These are phyloP conservation scores for Hartigia nigra DNA, from an alignment of 2,888 invertebrate genomes.

Conservation along the genomic window DNA sequence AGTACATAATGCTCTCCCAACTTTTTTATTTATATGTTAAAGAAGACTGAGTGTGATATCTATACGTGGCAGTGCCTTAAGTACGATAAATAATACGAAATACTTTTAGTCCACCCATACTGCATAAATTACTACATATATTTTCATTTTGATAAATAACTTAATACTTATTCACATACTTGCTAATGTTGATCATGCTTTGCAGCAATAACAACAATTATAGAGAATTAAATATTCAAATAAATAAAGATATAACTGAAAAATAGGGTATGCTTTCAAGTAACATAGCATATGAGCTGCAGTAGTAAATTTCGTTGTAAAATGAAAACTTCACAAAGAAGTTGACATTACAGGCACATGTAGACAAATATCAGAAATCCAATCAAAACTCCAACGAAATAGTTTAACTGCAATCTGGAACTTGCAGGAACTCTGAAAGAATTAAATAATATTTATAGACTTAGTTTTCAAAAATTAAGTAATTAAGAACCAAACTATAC, in stretches of 20 bases:
- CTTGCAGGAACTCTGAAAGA: conserved; percentile 28
- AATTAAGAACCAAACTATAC: not conserved
- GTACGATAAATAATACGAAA: not conserved
- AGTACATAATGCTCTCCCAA: not conserved
- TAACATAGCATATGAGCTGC: not conserved
- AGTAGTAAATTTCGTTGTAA: not conserved
- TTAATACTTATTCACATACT: conserved; percentile 6
- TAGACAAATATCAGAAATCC: conserved; percentile 52
- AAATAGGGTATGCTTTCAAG: not conserved
- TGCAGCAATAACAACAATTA: not conserved
- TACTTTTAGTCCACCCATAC: not conserved
- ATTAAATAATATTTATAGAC: not conserved
- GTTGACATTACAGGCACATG: conserved; percentile 43
- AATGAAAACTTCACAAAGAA: not conserved
- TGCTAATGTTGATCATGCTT: not conserved
- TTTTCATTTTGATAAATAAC: not conserved
- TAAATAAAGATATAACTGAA: not conserved
- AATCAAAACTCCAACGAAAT: conserved; percentile 49
- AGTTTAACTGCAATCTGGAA: conserved; percentile 49
- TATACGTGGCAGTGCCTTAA: not conserved
- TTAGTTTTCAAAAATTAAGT: not conserved
- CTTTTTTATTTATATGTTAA: not conserved
- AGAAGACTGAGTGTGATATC: not conserved
- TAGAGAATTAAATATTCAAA: not conserved
- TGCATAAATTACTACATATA: not conserved